Percentiles rank a stretch among this genome's conserved stretches.
These are phyloP conservation scores for Antrozous pallidus DNA, from an alignment of 2,797 vertebrate genomes.

Conservation along the genomic window DNA sequence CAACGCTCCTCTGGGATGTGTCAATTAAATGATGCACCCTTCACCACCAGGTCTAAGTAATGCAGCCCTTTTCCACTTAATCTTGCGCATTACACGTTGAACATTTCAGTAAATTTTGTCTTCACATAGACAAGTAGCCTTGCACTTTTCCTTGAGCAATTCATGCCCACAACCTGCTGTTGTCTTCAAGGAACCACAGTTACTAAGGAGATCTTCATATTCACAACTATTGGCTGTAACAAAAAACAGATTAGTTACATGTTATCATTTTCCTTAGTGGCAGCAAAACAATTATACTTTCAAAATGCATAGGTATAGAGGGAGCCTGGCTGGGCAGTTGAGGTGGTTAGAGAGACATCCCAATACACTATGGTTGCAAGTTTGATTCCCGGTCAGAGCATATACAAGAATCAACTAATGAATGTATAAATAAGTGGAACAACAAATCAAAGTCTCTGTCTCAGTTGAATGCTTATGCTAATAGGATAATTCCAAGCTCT, in stretches of 20 bases:
- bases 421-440: neutral
- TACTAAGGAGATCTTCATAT: slow-evolving; percentile 56
- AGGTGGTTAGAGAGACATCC: neutral
- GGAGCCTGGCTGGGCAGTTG: neutral
- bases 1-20: neutral
- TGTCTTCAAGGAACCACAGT: slow-evolving; percentile 58
- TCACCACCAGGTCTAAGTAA: neutral
- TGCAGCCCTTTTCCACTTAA: neutral
- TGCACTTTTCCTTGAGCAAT: slow-evolving; percentile 54
- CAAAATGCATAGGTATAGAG: neutral
- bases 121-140: slow-evolving; percentile 65
- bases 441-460: neutral
- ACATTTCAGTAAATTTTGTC: slow-evolving; percentile 58
- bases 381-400: neutral
- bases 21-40: neutral
- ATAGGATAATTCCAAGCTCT: neutral
- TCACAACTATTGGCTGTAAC: slow-evolving; percentile 72
- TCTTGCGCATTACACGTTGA: fast-evolving
- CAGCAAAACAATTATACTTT: neutral
- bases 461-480: neutral
- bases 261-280: neutral
- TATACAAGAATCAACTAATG: neutral
- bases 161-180: slow-evolving; percentile 52
- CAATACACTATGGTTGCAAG: neutral
- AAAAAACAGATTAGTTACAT: slow-evolving; percentile 70